Conservation (phyloP, 2,888 invertebrate genomes). For the Venusia cambrica region DNA sequence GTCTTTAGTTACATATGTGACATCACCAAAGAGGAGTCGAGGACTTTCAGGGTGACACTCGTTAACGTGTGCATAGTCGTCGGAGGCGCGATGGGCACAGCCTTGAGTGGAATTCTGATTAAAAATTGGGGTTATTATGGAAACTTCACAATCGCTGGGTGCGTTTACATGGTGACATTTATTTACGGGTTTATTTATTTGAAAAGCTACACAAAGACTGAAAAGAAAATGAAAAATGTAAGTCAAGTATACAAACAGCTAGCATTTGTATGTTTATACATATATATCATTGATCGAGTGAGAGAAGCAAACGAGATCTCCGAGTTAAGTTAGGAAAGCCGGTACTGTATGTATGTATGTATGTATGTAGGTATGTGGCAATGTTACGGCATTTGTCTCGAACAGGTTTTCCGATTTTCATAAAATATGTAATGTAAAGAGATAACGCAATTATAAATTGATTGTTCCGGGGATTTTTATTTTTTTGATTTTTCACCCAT, state of each 20-base stretch:
- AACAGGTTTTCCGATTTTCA: too few relatives aligned
- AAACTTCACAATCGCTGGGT: constrained; percentile 54
- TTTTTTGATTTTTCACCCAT: too few relatives aligned
- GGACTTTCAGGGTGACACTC: constrained; percentile 82
- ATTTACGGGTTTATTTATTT: constrained; percentile 56
- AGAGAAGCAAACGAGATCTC: too few relatives aligned
- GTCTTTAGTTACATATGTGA: constrained; percentile 83
- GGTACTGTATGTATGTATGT: too few relatives aligned
- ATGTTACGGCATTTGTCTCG: too few relatives aligned
- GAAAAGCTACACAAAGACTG: constrained; percentile 56
- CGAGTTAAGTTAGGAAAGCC: too few relatives aligned
- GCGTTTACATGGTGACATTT: constrained; percentile 63
- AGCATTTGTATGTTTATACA: too few relatives aligned
- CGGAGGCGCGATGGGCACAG: constrained; percentile 79
- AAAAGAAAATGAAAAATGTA: constrained; percentile 45
- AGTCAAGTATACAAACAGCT: too few relatives aligned
- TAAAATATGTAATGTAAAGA: too few relatives aligned
- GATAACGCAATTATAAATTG: too few relatives aligned
- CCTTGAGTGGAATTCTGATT: constrained; percentile 75
- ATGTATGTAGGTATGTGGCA: too few relatives aligned
- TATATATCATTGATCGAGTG: background rate
- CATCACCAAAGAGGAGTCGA: constrained; percentile 72
- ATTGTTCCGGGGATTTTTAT: too few relatives aligned
- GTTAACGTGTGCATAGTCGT: constrained; percentile 81
- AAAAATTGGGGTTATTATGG: constrained; percentile 67